These are phyloP conservation scores for Ondatra zibethicus DNA, from an alignment of 2,113 vertebrate species.

Conservation along the genomic window DNA sequence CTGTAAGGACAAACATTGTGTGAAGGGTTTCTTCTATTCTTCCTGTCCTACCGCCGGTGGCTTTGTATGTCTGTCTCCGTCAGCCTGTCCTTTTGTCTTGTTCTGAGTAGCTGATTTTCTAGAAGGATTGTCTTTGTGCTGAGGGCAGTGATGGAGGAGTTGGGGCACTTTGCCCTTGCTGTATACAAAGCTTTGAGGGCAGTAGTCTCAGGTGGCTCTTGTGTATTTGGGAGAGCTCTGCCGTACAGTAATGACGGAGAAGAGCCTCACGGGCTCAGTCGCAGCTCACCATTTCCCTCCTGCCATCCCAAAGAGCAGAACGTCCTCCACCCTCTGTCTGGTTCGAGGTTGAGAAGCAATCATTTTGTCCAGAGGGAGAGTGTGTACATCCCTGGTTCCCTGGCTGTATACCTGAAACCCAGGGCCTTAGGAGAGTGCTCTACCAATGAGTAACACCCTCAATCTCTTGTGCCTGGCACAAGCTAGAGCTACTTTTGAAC, in stretches of 20 bases:
- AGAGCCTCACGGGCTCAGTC: neutral
- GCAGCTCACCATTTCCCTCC: too few relatives aligned
- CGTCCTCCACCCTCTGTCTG: accelerated
- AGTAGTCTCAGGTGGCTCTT: neutral
- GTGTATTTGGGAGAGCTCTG: neutral
- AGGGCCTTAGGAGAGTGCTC: neutral
- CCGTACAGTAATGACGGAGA: too few relatives aligned
- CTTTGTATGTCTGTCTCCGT: neutral
- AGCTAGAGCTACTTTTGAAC: neutral
- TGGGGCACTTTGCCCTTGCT: neutral
- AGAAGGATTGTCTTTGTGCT: neutral
- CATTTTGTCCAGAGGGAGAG: neutral
- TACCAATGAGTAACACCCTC: neutral
- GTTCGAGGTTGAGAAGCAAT: neutral
- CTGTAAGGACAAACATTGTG: neutral
- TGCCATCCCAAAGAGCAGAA: neutral
- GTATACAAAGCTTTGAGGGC: neutral
- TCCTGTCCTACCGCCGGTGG: neutral
- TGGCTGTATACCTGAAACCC: neutral
- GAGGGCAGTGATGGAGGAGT: neutral
- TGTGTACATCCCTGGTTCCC: neutral
- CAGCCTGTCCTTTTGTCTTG: neutral
- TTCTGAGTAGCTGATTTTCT: neutral
- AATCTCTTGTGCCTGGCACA: neutral
- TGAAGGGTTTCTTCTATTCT: neutral